Percentiles rank a stretch among this genome's conserved stretches.
Conservation (phyloP, 2,797 vertebrate species). For the Etheostoma perlongum region DNA sequence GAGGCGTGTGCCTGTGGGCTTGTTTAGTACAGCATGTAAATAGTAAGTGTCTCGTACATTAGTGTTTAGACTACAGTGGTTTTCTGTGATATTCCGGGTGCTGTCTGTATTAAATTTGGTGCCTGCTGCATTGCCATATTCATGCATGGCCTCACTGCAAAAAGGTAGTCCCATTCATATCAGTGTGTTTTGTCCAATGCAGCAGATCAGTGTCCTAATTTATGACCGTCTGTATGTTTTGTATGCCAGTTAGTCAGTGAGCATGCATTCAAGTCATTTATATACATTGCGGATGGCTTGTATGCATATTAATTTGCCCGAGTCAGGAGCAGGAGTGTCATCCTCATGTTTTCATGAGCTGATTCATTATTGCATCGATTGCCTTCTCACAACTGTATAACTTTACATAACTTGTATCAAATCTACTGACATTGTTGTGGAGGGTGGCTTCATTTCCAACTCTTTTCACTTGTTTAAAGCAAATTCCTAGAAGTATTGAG, state of each 20-base stretch:
- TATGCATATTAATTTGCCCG: slow-evolving; percentile 62
- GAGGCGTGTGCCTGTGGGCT: slow-evolving; percentile 11
- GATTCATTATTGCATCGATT: slow-evolving; percentile 40
- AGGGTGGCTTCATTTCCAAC: slow-evolving; percentile 32
- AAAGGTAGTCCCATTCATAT: slow-evolving; percentile 61
- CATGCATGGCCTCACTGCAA: slow-evolving; percentile 70
- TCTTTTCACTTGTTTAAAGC: slow-evolving; percentile 39
- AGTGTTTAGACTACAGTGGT: slow-evolving; percentile 63
- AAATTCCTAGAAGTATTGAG: slow-evolving; percentile 28
- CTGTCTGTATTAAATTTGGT: slow-evolving; percentile 66
- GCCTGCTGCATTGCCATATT: slow-evolving; percentile 77
- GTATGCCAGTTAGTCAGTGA: slow-evolving; percentile 16
- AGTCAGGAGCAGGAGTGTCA: slow-evolving; percentile 41
- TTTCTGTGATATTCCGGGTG: slow-evolving; percentile 60
- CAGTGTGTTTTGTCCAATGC: slow-evolving; percentile 54
- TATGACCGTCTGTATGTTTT: slow-evolving; percentile 33
- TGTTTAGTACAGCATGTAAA: slow-evolving; percentile 19
- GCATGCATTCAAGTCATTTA: slow-evolving; percentile 65
- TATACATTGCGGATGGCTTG: slow-evolving; percentile 54
- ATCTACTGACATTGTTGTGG: slow-evolving; percentile 29
- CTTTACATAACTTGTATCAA: slow-evolving; percentile 38
- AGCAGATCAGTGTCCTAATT: slow-evolving; percentile 65
- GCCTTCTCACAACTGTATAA: slow-evolving; percentile 25
- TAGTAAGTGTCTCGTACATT: slow-evolving; percentile 28
- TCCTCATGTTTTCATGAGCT: slow-evolving; percentile 48